These are phyloP conservation scores for Hyposoter dolosus DNA, from an alignment of 2,888 invertebrate genomes.

Conservation along the genomic window DNA sequence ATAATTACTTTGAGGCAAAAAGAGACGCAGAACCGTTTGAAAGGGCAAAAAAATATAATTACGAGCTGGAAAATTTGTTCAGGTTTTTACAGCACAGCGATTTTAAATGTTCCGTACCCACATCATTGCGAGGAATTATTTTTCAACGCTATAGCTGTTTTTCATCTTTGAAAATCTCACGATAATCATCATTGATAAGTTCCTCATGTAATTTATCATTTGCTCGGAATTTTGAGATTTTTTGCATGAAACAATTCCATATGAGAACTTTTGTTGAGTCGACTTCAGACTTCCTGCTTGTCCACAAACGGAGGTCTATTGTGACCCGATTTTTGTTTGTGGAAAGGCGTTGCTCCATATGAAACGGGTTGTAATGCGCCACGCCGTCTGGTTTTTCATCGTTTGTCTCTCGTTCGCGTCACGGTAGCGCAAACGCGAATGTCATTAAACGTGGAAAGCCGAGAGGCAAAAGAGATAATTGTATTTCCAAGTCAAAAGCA, in stretches of 20 bases:
- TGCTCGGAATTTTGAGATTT: not conserved
- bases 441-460: constrained; percentile 43
- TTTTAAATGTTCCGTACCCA: not conserved
- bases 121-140: not conserved
- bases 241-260: not conserved
- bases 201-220: not conserved
- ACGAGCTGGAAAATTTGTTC: not conserved
- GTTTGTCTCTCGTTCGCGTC: constrained; percentile 30
- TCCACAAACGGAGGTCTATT: not conserved
- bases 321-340: constrained; percentile 6
- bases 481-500: constrained; percentile 5
- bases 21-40: not conserved
- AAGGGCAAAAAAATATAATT: not conserved
- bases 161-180: too few species aligned
- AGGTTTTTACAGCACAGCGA: not conserved
- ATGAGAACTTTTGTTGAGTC: constrained; percentile 1
- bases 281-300: not conserved
- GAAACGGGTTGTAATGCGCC: constrained; percentile 51
- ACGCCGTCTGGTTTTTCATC: constrained; percentile 62
- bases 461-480: constrained; percentile 26
- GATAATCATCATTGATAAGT: not conserved
- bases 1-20: constrained; percentile 4
- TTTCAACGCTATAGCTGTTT: not conserved
- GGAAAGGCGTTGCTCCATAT: constrained; percentile 35
- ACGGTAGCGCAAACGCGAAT: constrained; percentile 47